Evolutionary conservation across 1,140 invertebrate species (phyloP).

Genomic region (Kradibia gibbosae): DNA sequence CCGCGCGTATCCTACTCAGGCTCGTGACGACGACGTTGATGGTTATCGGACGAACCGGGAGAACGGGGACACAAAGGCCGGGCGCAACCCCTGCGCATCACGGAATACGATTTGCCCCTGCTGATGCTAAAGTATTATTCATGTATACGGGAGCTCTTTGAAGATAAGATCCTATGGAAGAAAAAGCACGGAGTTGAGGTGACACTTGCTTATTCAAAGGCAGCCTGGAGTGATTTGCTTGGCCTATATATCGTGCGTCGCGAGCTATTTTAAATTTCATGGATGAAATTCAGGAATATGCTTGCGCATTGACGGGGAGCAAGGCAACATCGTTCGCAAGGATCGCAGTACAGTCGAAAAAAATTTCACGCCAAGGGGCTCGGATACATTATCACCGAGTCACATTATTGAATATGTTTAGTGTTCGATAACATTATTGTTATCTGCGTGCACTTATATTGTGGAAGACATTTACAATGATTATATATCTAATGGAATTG

Average conservation of each 20-base stretch:
- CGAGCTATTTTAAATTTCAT: neutral
- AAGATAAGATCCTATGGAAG: slow-evolving; percentile 8
- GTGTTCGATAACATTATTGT: too few species aligned
- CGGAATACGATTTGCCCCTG: neutral
- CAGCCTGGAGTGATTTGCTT: neutral
- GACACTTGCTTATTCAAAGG: slow-evolving; percentile 18
- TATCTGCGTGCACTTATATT: too few species aligned
- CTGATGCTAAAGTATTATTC: slow-evolving; percentile 3
- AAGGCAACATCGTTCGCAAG: too few species aligned
- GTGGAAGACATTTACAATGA: too few species aligned
- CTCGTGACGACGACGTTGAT: neutral
- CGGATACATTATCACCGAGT: too few species aligned
- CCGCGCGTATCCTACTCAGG: neutral
- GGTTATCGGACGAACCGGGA: neutral
- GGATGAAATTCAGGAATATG: neutral
- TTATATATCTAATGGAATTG: too few species aligned
- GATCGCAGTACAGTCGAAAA: too few species aligned
- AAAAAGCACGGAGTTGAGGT: neutral
- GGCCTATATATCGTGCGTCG: too few species aligned
- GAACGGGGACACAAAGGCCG: neutral
- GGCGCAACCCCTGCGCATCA: neutral
- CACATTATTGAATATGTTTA: too few species aligned
- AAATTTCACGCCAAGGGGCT: too few species aligned
- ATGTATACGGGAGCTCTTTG: neutral
- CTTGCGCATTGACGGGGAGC: too few species aligned